Evolutionary conservation across 1,140 invertebrate species (phyloP).

Genomic region (Doryteuthis pealeii): DNA sequence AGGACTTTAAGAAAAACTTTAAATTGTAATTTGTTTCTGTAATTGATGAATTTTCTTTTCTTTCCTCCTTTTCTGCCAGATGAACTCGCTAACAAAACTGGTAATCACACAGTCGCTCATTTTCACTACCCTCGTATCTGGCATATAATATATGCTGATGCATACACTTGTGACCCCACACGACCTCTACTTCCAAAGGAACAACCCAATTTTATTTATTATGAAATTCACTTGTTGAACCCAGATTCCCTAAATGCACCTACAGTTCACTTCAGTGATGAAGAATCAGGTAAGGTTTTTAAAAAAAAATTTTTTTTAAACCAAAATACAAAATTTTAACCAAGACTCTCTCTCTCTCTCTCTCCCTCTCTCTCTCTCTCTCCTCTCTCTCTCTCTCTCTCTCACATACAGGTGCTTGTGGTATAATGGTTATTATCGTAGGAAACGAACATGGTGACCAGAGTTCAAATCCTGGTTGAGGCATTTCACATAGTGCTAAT

Average conservation of each 20-base stretch:
- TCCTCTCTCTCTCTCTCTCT: no score
- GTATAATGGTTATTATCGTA: no score
- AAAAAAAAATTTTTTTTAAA: no score
- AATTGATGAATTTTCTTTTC: not conserved
- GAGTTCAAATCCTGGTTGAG: no score
- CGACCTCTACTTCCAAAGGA: slow-evolving; percentile 16
- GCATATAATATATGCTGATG: slow-evolving; percentile 49
- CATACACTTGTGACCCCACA: slow-evolving; percentile 40
- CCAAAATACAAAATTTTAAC: no score
- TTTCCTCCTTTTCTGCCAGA: slow-evolving; percentile 29
- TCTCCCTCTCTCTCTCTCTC: no score
- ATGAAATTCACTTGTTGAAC: slow-evolving; percentile 47
- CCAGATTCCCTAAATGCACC: slow-evolving; percentile 52
- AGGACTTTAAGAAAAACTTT: no score
- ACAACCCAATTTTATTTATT: slow-evolving; percentile 35
- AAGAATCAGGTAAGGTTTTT: slow-evolving; percentile 4
- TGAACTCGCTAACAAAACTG: slow-evolving; percentile 31
- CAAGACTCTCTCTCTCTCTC: no score
- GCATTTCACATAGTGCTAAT: no score
- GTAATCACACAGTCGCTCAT: slow-evolving; percentile 38
- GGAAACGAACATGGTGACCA: no score
- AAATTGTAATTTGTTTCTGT: no score
- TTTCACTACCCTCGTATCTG: slow-evolving; percentile 41
- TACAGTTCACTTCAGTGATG: slow-evolving; percentile 49
- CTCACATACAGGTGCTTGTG: no score